Evolutionary conservation across 2,113 vertebrate species (phyloP), one percentile per base, ranked within the genome.

Genomic region (Neolamprologus caudopunctatus): DNA sequence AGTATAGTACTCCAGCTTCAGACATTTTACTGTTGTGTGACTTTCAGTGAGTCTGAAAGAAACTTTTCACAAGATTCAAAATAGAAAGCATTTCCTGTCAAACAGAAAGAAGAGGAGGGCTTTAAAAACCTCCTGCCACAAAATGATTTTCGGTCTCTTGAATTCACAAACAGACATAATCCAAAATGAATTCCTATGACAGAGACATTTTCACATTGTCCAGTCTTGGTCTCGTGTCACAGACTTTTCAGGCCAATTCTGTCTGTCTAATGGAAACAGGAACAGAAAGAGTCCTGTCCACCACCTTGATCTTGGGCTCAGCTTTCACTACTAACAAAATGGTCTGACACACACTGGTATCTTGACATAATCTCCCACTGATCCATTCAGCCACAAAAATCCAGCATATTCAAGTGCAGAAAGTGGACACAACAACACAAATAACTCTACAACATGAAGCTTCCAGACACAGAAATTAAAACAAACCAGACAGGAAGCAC

Each of bases 1-100:
- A 35, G 71, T 94, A 94, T 3, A 91, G 0, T 0, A 94, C 19
- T 8, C 85, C 91, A 26, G 85, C 21, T 13, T 86, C 91, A 26
- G 85, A 2, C 93, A 94, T 94, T 40, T 68, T 91, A 4, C 16
- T 9, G 8, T 7, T 24, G 53, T 53, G 21, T 88, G 80, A 26
- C 10, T 12, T 19, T 35, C 3, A 35, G 31, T 3, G 61, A 66
- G 10, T 35, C 61, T n/a, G 31, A 58, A 54, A 24, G 5, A 78
- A 17, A 80, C 57, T 12, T 21, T 2, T 54, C n/a, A 12, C 9
- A 31, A 35, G 57, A 19, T 10, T 21, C 24, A 53, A 35, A 8
- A 33, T 33, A 10, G 21, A 21, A 85, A 61, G 47, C 5, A n/a
- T 24, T 53, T 80, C 28, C 55, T 80, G 16, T 19, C 28, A 61